A percentile compares a stretch with the other conserved stretches of the same genome.
Conservation (phyloP, 2,113 vertebrate genomes). For the Psophia crepitans region DNA sequence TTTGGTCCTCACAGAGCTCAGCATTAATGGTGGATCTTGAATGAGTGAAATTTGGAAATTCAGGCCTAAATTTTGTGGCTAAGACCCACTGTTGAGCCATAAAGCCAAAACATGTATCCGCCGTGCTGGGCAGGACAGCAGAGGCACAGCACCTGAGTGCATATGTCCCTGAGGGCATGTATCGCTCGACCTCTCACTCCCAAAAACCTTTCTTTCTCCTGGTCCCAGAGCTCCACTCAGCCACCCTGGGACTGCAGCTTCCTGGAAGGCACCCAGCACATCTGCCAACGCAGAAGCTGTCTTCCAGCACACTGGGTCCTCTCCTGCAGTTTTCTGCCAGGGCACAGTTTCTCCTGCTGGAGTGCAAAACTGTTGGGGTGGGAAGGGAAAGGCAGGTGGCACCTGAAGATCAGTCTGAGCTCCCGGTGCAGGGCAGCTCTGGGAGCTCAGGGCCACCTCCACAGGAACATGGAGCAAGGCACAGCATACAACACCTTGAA, state of each 20-base stretch:
- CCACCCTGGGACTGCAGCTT: background rate
- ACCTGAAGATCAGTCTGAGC: background rate
- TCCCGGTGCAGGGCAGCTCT: background rate
- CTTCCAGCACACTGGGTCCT: too few relatives aligned
- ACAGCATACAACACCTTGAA: background rate
- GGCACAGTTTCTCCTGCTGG: background rate
- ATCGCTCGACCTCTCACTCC: background rate
- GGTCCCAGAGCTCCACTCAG: background rate
- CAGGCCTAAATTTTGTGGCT: background rate
- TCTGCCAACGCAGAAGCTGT: background rate
- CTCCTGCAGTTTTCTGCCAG: background rate
- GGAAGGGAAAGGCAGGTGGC: background rate
- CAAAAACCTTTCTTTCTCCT: background rate
- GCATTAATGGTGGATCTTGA: background rate
- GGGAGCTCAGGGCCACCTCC: background rate
- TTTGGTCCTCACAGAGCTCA: background rate
- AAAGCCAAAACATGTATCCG: background rate
- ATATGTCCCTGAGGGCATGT: fast-evolving
- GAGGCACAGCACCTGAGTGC: background rate
- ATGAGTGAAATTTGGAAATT: background rate
- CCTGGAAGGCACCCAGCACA: background rate
- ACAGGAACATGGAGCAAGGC: background rate
- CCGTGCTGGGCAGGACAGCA: background rate
- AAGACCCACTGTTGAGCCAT: background rate
- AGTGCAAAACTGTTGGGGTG: too few relatives aligned